Conservation (phyloP, 2,888 invertebrate species). For the Schizotus pectinicornis region DNA sequence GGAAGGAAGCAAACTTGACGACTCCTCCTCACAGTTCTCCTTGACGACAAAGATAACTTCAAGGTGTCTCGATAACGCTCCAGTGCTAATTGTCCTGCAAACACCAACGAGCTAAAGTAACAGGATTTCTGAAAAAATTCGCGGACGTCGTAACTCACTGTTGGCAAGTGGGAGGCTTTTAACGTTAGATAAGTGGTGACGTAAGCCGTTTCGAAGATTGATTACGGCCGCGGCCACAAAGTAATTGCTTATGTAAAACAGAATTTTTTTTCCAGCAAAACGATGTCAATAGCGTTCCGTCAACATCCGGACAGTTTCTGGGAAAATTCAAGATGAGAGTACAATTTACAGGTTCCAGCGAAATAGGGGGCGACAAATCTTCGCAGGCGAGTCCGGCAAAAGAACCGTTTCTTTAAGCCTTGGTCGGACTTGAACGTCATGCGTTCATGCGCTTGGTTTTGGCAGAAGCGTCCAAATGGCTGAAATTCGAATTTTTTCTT, state of each 20-base stretch:
- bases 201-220: conserved; percentile 10
- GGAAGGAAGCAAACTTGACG: conserved; percentile 18
- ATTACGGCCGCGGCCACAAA: conserved; percentile 8
- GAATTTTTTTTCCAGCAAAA: too few relatives aligned
- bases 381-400: too few relatives aligned
- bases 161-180: conserved; percentile 11
- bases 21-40: neutral
- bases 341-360: too few relatives aligned
- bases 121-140: conserved; percentile 20
- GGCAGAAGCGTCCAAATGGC: too few relatives aligned
- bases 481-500: too few relatives aligned
- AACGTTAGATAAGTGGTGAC: conserved; percentile 23
- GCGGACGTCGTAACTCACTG: conserved; percentile 11
- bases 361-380: too few relatives aligned
- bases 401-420: too few relatives aligned
- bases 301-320: too few relatives aligned
- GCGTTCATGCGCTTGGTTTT: too few relatives aligned
- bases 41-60: conserved; percentile 8
- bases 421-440: too few relatives aligned
- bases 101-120: conserved; percentile 17
- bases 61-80: conserved; percentile 14
- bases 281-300: too few relatives aligned
- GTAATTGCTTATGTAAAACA: conserved; percentile 7
- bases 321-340: too few relatives aligned
- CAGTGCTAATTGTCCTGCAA: conserved; percentile 15